Evolutionary conservation across 2,113 vertebrate species (phyloP).

Genomic region (Pungitius pungitius): DNA sequence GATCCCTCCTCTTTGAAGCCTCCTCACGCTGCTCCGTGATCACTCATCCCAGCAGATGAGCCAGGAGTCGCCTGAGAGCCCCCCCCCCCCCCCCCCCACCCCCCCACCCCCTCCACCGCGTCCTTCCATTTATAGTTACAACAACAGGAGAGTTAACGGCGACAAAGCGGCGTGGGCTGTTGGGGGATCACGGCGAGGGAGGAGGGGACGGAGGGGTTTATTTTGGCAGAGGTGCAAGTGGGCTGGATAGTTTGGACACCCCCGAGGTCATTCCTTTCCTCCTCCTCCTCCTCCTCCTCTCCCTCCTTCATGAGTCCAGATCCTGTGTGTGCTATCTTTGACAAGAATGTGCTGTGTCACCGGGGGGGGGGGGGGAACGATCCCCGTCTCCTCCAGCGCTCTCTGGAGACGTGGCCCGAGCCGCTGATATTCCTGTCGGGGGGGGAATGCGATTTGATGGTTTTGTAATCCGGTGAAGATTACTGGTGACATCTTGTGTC

Average conservation of each 20-base stretch:
- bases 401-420: background rate
- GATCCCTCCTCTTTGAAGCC: no score
- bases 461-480: background rate
- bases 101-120: background rate
- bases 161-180: conserved; percentile 8
- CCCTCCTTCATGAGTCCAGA: conserved; percentile 32
- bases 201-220: conserved; percentile 22
- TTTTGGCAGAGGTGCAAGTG: conserved; percentile 77
- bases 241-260: conserved; percentile 76
- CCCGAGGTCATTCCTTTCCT: conserved; percentile 52
- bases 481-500: conserved; percentile 19
- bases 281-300: conserved; percentile 30
- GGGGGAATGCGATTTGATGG: background rate
- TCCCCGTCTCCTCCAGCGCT: background rate
- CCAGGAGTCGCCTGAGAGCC: background rate
- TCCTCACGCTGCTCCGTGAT: no score
- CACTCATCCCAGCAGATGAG: conserved; percentile 21
- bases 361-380: conserved; percentile 3
- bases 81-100: background rate
- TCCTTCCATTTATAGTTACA: conserved; percentile 56
- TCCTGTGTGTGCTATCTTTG: conserved; percentile 29
- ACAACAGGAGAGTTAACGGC: conserved; percentile 11
- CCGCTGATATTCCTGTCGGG: background rate
- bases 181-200: background rate
- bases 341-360: conserved; percentile 60